Evolutionary conservation across 1,140 invertebrate species (phyloP).

Genomic region (Zaprionus tsacasi): DNA sequence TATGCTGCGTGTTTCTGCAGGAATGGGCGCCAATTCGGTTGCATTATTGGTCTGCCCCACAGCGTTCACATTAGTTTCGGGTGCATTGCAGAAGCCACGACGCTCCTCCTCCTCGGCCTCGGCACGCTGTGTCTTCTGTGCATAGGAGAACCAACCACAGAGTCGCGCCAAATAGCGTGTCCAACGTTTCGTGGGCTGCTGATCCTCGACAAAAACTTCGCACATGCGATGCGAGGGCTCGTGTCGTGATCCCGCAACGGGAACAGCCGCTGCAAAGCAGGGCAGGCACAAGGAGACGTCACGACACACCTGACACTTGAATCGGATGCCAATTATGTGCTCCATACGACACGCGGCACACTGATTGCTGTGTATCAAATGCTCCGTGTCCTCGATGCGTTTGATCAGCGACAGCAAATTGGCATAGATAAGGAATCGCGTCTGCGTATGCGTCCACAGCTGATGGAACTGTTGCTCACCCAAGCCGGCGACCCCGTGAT

Average conservation of each 20-base stretch:
- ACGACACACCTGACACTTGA: slow-evolving; percentile 77
- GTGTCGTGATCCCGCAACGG: slow-evolving; percentile 55
- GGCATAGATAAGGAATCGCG: slow-evolving; percentile 77
- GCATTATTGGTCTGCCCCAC: slow-evolving; percentile 18
- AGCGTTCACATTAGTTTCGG: slow-evolving; percentile 30
- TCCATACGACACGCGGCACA: slow-evolving; percentile 69
- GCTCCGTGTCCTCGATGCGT: slow-evolving; percentile 78
- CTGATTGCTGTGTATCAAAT: slow-evolving; percentile 71
- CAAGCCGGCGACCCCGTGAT: slow-evolving; percentile 63
- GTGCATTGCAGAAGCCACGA: slow-evolving; percentile 72
- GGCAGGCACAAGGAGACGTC: slow-evolving; percentile 74
- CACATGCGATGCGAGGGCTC: slow-evolving; percentile 72
- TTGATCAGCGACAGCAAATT: slow-evolving; percentile 76
- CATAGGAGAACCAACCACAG: slow-evolving; percentile 54
- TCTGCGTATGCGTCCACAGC: slow-evolving; percentile 71
- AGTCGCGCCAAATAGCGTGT: slow-evolving; percentile 64
- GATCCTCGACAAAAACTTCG: slow-evolving; percentile 78
- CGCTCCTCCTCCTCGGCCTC: slow-evolving; percentile 67
- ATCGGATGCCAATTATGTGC: slow-evolving; percentile 77
- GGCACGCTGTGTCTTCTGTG: slow-evolving; percentile 43
- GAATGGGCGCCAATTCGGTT: slow-evolving; percentile 61
- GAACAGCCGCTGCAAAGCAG: slow-evolving; percentile 72
- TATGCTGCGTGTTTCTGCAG: slow-evolving; percentile 58
- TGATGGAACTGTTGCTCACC: slow-evolving; percentile 71
- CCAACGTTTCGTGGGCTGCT: slow-evolving; percentile 57